Evolutionary conservation across 2,888 invertebrate species (phyloP).

Genomic region (Chrysolina americana): DNA sequence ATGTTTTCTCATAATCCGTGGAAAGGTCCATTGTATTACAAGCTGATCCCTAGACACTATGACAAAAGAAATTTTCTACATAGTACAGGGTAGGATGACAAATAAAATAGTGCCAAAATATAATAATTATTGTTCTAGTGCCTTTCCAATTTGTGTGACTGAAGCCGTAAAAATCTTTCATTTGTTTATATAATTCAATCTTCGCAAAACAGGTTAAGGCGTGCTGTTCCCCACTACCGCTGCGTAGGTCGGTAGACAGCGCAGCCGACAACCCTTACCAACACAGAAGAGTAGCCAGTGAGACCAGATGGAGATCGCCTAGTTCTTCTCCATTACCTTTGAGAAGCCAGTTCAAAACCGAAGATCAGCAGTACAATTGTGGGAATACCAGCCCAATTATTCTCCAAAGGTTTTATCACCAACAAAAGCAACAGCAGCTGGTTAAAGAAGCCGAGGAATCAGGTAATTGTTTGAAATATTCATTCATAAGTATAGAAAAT

Average conservation of each 20-base stretch:
- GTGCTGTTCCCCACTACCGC: conserved; percentile 43
- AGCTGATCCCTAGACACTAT: too few species aligned
- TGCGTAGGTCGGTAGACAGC: conserved; percentile 7
- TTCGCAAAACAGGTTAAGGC: conserved; percentile 17
- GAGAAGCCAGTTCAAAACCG: conserved; percentile 62
- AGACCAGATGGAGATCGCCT: conserved; percentile 66
- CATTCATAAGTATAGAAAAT: too few species aligned
- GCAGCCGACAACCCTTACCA: conserved; percentile 49
- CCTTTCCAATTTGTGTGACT: too few species aligned
- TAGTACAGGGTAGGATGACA: too few species aligned
- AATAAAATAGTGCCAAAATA: too few species aligned
- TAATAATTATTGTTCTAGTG: too few species aligned
- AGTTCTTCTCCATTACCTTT: conserved; percentile 67
- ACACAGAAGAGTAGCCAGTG: conserved; percentile 58
- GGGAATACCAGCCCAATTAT: conserved; percentile 86
- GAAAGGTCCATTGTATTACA: too few species aligned
- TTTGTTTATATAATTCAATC: neutral
- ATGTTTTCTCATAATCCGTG: too few species aligned
- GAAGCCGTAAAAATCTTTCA: too few species aligned
- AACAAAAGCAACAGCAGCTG: conserved; percentile 80
- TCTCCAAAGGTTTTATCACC: conserved; percentile 83
- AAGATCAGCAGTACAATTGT: conserved; percentile 65
- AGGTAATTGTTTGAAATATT: conserved; percentile 36
- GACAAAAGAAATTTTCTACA: too few species aligned
- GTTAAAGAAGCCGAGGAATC: conserved; percentile 67